Base-by-base conservation (phyloP, 2,797 vertebrate genomes). In the Scomberomorus guttatus region DNA sequence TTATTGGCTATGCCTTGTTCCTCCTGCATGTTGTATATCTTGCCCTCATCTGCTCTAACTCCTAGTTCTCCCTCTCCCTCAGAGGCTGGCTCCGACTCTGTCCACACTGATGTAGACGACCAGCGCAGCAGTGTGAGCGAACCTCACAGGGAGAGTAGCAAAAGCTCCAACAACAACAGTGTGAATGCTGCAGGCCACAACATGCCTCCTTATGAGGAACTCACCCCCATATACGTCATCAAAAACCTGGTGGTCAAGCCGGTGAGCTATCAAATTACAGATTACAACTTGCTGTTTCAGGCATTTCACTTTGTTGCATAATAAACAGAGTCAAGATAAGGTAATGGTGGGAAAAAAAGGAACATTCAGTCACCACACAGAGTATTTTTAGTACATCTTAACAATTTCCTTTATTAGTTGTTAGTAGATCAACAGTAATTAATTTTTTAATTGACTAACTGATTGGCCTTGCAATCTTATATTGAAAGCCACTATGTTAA, bases 81-180 rank as follows among this genome's bases (percentile, higher is more conserved):
- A 94, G 93, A 94, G 76, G 84, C 88, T 8, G 92, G 90, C 17
- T 94, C 94, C 17, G 93, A 94, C 59, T 92, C 80, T 3, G 70
- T 93, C 44, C 91, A 94, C 76, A 93, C 79, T 3, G 88, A 92
- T 73, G 67, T 82, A n/a, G 91, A 94, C 3, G 91, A 93, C 77
- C 91, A 88, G 80, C 72, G 57, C 55, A 90, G 90, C 80, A 87
- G 84, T 11, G 79, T 85, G 18, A 90, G 82, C 12, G 69, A 86
- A 69, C 77, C 67, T 56, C 82, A 79, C 39, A 69, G 78, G 34
- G 50, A 70, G 24, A 80, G 51, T 69, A 68, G 27, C 71, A 73
- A 51, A 64, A 55, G 44, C 56, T 59, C 29, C 22, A 70, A 17
- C 57, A 73, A 51, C 68, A 83, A 74, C 13, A 14, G 27, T 44